Percentiles rank a stretch among this genome's conserved stretches.
Conservation (phyloP, 2,113 vertebrate species). For the Cynoglossus semilaevis region DNA sequence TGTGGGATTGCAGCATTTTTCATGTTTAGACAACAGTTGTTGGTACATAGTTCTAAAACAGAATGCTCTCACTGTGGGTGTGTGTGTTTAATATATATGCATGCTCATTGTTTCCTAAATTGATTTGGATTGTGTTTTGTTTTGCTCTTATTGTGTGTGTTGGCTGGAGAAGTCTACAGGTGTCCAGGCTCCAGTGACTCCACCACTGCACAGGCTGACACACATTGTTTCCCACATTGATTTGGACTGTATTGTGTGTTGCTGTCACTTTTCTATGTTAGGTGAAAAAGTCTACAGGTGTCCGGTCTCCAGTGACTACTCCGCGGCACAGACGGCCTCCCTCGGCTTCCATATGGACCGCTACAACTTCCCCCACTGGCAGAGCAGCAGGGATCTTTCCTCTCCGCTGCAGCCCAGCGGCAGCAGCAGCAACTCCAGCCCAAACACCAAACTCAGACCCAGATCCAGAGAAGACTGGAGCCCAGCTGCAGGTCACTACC, state of each 20-base stretch:
- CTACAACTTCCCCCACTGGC: slow-evolving; percentile 86
- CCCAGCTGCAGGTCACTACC: slow-evolving; percentile 65
- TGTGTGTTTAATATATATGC: background rate
- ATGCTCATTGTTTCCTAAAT: slow-evolving; percentile 41
- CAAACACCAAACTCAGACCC: slow-evolving; percentile 77
- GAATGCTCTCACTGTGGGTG: slow-evolving; percentile 37
- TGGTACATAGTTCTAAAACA: slow-evolving; percentile 80
- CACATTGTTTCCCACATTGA: slow-evolving; percentile 45
- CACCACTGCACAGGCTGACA: slow-evolving; percentile 81
- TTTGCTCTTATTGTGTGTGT: slow-evolving; percentile 40
- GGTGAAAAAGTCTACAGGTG: slow-evolving; percentile 95
- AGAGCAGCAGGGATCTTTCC: slow-evolving; percentile 78
- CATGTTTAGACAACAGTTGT: slow-evolving; percentile 90
- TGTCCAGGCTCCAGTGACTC: slow-evolving; percentile 89
- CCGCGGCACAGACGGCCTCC: slow-evolving; percentile 85
- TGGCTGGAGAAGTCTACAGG: slow-evolving; percentile 94
- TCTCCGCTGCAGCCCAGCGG: slow-evolving; percentile 76
- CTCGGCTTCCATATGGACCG: slow-evolving; percentile 89
- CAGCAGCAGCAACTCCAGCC: slow-evolving; percentile 65
- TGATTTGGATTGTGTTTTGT: slow-evolving; percentile 40
- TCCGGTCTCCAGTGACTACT: slow-evolving; percentile 86
- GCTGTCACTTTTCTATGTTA: slow-evolving; percentile 59
- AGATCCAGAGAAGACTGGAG: slow-evolving; percentile 76
- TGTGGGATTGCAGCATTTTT: slow-evolving; percentile 94
- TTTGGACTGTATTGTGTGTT: slow-evolving; percentile 38